Conservation (phyloP, 2,113 vertebrate genomes). For the Limnothrissa miodon region DNA sequence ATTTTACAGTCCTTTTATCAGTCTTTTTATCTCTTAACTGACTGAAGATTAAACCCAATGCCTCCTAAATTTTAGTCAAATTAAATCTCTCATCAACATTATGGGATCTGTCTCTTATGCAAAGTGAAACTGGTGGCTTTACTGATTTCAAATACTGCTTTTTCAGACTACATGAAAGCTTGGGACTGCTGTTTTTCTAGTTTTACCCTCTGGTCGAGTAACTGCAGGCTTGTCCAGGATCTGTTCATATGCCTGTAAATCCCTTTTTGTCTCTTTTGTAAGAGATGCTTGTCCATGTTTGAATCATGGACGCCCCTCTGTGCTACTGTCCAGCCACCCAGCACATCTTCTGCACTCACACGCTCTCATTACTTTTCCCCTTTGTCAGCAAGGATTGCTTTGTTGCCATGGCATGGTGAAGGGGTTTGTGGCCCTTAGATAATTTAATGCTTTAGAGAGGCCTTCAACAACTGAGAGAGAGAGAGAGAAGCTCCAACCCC, state of each 20-base stretch:
- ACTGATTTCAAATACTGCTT: not conserved
- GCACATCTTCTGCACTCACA: slow-evolving; percentile 60
- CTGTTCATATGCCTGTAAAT: slow-evolving; percentile 68
- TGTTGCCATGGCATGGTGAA: not conserved
- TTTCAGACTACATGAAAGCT: not conserved
- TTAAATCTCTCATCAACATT: not conserved
- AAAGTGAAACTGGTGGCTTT: not conserved
- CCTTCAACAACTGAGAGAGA: not conserved
- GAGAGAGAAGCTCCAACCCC: not conserved
- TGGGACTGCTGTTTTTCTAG: not conserved
- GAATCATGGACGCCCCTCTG: slow-evolving; percentile 61
- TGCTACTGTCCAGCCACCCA: slow-evolving; percentile 66
- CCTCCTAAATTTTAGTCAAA: not conserved
- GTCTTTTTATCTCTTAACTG: not conserved
- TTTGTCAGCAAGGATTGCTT: slow-evolving; percentile 37
- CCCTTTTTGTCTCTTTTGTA: slow-evolving; percentile 64
- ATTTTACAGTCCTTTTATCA: slow-evolving; percentile 14
- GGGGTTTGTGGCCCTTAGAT: slow-evolving; percentile 22
- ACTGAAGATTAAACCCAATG: not conserved
- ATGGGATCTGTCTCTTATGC: not conserved
- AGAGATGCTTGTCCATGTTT: slow-evolving; percentile 65
- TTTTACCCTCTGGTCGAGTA: not conserved
- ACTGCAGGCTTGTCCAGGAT: slow-evolving; percentile 48
- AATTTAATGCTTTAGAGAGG: slow-evolving; percentile 24
- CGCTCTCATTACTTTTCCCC: slow-evolving; percentile 11